phyloP scores from a whole-genome alignment of 2,113 vertebrate species.

The Oryzias javanicus region DNA sequence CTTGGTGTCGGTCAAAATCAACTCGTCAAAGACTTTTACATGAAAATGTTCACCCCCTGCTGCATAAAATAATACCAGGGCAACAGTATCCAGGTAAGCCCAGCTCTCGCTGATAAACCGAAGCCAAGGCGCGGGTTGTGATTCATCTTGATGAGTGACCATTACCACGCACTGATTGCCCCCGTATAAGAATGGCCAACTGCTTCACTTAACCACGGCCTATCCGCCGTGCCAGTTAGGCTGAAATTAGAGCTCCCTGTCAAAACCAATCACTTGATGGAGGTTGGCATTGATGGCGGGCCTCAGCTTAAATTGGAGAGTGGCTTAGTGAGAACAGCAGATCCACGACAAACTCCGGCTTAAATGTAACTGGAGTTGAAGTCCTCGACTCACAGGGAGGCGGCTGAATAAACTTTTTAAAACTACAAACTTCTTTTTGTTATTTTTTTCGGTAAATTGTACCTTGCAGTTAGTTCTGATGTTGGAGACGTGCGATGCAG shows the following conservation, averaged over 20 bases:
- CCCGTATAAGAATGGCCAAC: conserved; percentile 6
- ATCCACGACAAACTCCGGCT: not conserved
- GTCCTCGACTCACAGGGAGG: conserved; percentile 28
- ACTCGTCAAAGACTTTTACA: conserved; percentile 10
- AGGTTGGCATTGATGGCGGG: conserved; percentile 23
- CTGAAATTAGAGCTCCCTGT: conserved; percentile 36
- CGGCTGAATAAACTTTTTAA: conserved; percentile 39
- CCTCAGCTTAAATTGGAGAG: conserved; percentile 22
- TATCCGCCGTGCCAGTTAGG: conserved; percentile 9
- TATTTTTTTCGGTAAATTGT: conserved; percentile 2
- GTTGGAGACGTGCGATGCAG: not conserved
- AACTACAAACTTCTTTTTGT: conserved; percentile 39
- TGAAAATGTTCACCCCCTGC: conserved; percentile 2
- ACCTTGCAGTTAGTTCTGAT: not conserved
- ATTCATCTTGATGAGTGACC: conserved; percentile 11
- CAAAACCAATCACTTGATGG: conserved; percentile 52
- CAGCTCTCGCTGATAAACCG: not conserved
- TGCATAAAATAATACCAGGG: conserved; percentile 7
- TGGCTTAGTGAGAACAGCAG: conserved; percentile 20
- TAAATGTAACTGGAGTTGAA: conserved; percentile 41
- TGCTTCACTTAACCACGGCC: conserved; percentile 14
- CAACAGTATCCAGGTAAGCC: not conserved
- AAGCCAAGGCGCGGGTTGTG: not conserved
- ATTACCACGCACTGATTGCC: conserved; percentile 38
- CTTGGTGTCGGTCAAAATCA: conserved; percentile 13